Conservation (phyloP, 2,797 vertebrate genomes). For the Nannoperca australis region DNA sequence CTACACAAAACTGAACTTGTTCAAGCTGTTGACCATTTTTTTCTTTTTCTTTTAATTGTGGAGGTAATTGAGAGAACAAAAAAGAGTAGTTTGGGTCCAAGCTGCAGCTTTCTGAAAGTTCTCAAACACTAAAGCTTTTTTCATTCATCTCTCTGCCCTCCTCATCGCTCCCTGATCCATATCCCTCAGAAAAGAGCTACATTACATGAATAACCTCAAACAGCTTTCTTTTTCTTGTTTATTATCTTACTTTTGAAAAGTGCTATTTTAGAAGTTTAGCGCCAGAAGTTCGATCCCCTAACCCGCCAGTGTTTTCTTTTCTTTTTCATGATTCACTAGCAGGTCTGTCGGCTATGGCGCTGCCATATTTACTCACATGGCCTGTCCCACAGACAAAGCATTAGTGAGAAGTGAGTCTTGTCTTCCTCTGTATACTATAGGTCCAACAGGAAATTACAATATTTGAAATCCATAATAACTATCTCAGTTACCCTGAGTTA, state of each 20-base stretch:
- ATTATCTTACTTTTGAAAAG: constrained; percentile 75
- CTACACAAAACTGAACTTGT: constrained; percentile 72
- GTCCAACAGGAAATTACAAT: constrained; percentile 78
- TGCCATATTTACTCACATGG: constrained; percentile 45
- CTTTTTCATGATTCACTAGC: constrained; percentile 59
- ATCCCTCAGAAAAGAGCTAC: constrained; percentile 69
- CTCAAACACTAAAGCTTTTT: constrained; percentile 82
- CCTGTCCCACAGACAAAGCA: constrained; percentile 52
- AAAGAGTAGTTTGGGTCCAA: constrained; percentile 78
- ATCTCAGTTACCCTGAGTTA: constrained; percentile 88
- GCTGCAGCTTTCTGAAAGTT: constrained; percentile 77
- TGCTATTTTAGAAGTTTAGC: constrained; percentile 83
- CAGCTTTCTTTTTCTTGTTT: constrained; percentile 53
- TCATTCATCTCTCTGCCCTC: constrained; percentile 44
- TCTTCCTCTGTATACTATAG: constrained; percentile 74
- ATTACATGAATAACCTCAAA: constrained; percentile 74
- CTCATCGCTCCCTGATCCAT: constrained; percentile 16
- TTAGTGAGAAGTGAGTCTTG: constrained; percentile 44
- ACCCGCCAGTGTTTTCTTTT: constrained; percentile 55
- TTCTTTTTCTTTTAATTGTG: constrained; percentile 34
- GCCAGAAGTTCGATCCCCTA: constrained; percentile 55
- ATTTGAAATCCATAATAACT: constrained; percentile 75
- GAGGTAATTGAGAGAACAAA: constrained; percentile 73
- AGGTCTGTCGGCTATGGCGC: constrained; percentile 59
- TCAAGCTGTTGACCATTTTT: constrained; percentile 66